Conservation (phyloP, 2,797 vertebrate genomes). For the Paguma larvata region DNA sequence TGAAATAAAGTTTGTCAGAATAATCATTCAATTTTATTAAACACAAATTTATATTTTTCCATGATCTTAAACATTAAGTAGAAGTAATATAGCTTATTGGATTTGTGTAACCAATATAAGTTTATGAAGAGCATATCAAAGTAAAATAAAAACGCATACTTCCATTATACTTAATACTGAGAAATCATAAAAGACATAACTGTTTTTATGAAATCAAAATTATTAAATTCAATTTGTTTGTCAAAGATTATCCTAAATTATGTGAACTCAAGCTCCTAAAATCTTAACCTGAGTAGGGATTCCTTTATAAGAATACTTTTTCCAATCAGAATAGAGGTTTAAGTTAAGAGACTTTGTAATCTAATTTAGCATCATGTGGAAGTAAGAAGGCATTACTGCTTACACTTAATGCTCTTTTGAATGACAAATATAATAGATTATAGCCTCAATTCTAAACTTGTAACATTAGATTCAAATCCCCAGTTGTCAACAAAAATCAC, state of each 20-base stretch:
- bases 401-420: not conserved
- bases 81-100: not conserved
- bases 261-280: not conserved
- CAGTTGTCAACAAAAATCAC: not conserved
- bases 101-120: not conserved
- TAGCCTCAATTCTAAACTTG: not conserved
- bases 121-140: constrained; percentile 14
- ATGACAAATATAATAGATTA: not conserved
- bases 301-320: not conserved
- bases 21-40: not conserved
- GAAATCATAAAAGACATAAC: not conserved
- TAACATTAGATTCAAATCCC: not conserved
- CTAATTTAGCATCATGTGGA: not conserved
- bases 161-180: not conserved
- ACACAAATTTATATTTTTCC: constrained; percentile 19
- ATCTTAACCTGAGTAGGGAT: not conserved
- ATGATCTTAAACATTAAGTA: constrained; percentile 27
- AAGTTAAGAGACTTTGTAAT: not conserved
- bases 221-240: not conserved
- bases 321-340: not conserved
- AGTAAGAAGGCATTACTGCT: not conserved
- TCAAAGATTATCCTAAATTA: constrained; percentile 36
- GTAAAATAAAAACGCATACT: not conserved
- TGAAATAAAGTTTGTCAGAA: constrained; percentile 9
- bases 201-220: constrained; percentile 17